Base-by-base conservation (phyloP, 2,888 invertebrate species). In the Aphodius granarius region DNA sequence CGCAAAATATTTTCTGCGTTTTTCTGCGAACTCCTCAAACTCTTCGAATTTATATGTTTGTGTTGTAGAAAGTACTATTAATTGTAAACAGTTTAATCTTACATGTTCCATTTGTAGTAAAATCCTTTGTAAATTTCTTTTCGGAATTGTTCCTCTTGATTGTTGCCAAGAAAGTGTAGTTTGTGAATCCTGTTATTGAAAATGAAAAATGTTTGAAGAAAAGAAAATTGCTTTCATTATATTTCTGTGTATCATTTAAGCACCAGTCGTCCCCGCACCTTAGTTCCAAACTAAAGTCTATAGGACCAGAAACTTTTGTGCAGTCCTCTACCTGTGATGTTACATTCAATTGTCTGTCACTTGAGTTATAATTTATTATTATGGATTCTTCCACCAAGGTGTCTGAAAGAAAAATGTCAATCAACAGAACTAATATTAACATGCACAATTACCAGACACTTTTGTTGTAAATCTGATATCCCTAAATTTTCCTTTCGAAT, bases 191-290 rank as follows among this genome's bases (percentile, higher is more conserved):
- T 15, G 1, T 17, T 15, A 66, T 19, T 21, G 20, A 21, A 20
- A 66, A 66, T 19, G 5, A 3, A 66, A 66, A 19, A 5, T 20
- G 6, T 66, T n/a, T 64, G 64, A 4, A 4, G 6, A 23, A 19
- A 17, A 21, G 19, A 66, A 18, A 19, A 20, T 3, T 20, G 5
- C 66, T 21, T 66, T 66, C 66, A 9, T 13, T 3, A 5, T 19
- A 0, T 1, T 18, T 66, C 9, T 19, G 19, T 66, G 19, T 2
- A 66, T 66, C n/a, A 19, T 17, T 23, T 6, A 23, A 4, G 18
- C 73, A 73, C 73, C 73, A 73, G 3, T 2, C 22, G 13, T 66
- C 66, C 62, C 18, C 43, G 20, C 73, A 73, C 13, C 23, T 20
- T 17, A 73, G 20, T 0, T 16, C 4, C 22, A 73, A 23, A 23